Percentiles rank a stretch among this genome's conserved stretches.
phyloP scores from a whole-genome alignment of 2,113 vertebrate genomes.

The Microcebus ravelobensis region DNA sequence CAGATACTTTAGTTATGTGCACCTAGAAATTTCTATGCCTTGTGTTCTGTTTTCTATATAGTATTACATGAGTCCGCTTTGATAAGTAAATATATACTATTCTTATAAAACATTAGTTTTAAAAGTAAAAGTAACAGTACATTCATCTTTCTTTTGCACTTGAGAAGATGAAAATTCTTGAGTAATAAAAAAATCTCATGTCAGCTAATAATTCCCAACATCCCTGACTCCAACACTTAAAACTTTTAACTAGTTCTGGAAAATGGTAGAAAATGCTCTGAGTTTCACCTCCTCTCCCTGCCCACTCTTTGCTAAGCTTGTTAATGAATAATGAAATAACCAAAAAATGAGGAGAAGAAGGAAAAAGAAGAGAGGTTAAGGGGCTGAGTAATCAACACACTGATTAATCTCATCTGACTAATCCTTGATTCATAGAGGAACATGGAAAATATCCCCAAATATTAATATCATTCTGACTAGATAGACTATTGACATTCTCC shows the following conservation, averaged over 20 bases:
- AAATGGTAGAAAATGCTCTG: not conserved
- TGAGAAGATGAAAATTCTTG: not conserved
- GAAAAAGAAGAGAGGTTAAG: conserved; percentile 37
- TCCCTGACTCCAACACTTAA: not conserved
- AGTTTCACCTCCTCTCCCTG: conserved; percentile 40
- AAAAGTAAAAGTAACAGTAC: not conserved
- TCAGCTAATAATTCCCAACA: not conserved
- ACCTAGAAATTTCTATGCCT: not conserved
- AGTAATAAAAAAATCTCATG: not conserved
- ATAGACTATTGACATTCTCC: conserved; percentile 41
- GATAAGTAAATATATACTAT: conserved; percentile 3
- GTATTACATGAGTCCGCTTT: not conserved
- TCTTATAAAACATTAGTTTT: not conserved
- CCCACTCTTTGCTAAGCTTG: conserved; percentile 43
- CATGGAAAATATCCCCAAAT: conserved; percentile 54
- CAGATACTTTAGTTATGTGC: not conserved
- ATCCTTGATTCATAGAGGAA: conserved; percentile 52
- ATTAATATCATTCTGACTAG: conserved; percentile 39
- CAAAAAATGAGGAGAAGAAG: conserved; percentile 50
- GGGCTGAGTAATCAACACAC: conserved; percentile 36
- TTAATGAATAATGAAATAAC: conserved; percentile 46
- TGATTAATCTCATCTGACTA: conserved; percentile 68
- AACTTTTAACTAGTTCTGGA: conserved; percentile 40
- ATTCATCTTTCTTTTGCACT: not conserved
- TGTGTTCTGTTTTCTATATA: not conserved